Evolutionary conservation across 1,140 invertebrate species (phyloP).

Genomic region (Coptotermes formosanus): DNA sequence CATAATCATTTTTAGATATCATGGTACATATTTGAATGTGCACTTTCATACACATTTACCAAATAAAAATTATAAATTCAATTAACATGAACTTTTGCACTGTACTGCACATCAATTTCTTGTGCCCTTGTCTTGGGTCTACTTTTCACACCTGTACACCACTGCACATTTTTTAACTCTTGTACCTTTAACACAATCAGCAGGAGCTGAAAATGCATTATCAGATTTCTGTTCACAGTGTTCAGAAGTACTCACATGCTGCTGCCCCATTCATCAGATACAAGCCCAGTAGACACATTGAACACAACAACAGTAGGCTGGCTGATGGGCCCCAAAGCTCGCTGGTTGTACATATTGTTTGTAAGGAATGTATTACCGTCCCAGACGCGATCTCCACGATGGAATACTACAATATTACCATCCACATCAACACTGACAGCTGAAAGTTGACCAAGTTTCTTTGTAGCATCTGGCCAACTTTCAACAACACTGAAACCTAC

Average conservation of each 20-base stretch:
- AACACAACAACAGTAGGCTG: conserved; percentile 73
- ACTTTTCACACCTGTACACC: no score
- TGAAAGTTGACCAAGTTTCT: conserved; percentile 69
- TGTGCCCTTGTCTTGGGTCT: no score
- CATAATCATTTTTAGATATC: no score
- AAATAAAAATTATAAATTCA: no score
- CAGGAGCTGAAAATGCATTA: no score
- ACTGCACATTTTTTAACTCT: no score
- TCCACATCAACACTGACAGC: conserved; percentile 72
- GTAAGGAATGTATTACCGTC: conserved; percentile 60
- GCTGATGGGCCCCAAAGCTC: conserved; percentile 65
- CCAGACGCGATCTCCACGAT: conserved; percentile 77
- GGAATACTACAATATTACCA: conserved; percentile 80
- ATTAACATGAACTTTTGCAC: no score
- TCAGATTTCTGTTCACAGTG: conserved; percentile 17
- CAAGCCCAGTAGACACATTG: conserved; percentile 64
- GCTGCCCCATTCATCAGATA: conserved; percentile 75
- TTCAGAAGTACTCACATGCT: conserved; percentile 61
- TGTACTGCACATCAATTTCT: no score
- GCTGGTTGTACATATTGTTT: conserved; percentile 59
- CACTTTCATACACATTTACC: no score
- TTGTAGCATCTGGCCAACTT: conserved; percentile 26
- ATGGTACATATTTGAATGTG: no score
- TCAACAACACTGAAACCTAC: conserved; percentile 13
- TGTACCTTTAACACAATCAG: no score